Evolutionary conservation across 2,888 invertebrate species (phyloP), one percentile per base, ranked within the genome.

Genomic region (Syritta pipiens): DNA sequence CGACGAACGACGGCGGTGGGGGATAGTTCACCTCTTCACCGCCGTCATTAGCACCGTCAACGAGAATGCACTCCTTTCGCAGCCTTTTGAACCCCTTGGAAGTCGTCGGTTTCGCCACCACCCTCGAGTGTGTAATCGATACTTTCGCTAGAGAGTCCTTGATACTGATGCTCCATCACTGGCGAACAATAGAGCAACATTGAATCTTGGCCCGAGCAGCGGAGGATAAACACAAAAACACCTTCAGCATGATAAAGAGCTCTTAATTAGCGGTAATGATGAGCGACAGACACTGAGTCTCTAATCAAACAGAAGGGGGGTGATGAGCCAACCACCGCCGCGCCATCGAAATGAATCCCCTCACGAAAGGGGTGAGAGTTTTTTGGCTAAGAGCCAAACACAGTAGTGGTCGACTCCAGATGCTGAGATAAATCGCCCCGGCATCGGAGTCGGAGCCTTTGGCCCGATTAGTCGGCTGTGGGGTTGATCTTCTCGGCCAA

Each of bases 261-360:
- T 77, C 77, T 72, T 77, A 77, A 77, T 77, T 77, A 77, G 77
- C 77, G 65, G 65, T 77, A 77, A 77, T 77, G 65, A 77, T 71
- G 65, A 77, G 67, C 77, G 77, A 72, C 65, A 77, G 72, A 77
- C 77, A 67, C 72, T 60, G 48, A 53, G 77, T 69, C 76, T 76
- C 76, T 69, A 76, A 76, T 69, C 76, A 76, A 76, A 76, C 49
- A 62, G 17, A 62, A 26, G 24, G 7, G 19, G 12, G 40, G 26
- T 19, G 17, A 26, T 30, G 22, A 14, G 26, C 26, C 24, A 17
- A n/a, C n/a, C 22, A 9, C 10, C 9, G 22, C 10, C 24, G 46
- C 40, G 44, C 12, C 28, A 22, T 76, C 71, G 63, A 59, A 30
- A 51, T 76, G 57, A 32, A 62, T 44, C 10, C 30, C 28, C 20